phyloP scores from a whole-genome alignment of 2,113 vertebrate genomes.

The Erythrocercus mccallii region DNA sequence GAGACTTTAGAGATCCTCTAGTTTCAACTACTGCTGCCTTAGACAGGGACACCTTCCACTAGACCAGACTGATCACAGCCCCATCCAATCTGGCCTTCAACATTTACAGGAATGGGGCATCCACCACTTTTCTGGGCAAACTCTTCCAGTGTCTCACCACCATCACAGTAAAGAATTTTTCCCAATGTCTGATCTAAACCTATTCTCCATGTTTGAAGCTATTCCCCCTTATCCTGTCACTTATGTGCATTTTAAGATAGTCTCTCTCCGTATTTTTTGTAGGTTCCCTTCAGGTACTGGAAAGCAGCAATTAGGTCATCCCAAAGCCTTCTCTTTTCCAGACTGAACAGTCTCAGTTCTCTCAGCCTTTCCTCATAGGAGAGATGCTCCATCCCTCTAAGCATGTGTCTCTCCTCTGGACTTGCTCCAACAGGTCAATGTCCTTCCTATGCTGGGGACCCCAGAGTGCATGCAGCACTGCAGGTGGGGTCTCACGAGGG shows the following conservation, averaged over 20 bases:
- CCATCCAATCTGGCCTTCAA: neutral
- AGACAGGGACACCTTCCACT: neutral
- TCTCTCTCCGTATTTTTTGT: neutral
- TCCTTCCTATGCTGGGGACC: neutral
- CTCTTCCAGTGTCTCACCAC: neutral
- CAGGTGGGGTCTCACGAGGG: neutral
- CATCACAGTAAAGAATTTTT: neutral
- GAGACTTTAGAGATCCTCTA: neutral
- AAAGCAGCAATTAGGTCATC: neutral
- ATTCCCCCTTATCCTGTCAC: neutral
- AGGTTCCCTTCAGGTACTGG: neutral
- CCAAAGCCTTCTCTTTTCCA: neutral
- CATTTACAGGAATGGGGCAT: neutral
- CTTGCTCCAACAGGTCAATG: neutral
- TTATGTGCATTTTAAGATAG: neutral
- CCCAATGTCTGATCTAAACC: neutral
- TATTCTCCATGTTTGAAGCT: neutral
- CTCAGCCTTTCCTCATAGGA: neutral
- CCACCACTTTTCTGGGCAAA: neutral
- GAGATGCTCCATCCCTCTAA: neutral
- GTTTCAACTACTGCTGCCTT: accelerated
- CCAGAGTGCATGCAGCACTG: neutral
- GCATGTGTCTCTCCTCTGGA: neutral
- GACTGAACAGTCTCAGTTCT: neutral
- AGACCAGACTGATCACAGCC: neutral